Evolutionary conservation across 2,888 invertebrate species (phyloP).

Genomic region (Conomelus anceps): DNA sequence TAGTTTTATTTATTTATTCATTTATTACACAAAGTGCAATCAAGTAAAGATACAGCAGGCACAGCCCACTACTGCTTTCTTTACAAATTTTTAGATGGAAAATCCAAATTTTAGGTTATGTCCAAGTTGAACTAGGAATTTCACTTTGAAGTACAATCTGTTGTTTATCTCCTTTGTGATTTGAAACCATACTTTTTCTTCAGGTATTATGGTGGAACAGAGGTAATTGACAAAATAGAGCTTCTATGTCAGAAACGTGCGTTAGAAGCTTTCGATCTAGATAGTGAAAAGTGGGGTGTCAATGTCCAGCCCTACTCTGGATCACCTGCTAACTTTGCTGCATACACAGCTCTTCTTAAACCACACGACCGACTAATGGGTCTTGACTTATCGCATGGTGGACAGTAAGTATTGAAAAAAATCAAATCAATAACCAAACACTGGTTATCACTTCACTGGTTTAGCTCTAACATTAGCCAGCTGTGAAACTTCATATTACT

Average conservation of each 20-base stretch:
- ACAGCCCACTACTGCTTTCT: too few species aligned
- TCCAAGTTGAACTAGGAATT: too few species aligned
- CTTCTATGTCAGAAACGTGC: conserved; percentile 77
- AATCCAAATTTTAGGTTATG: too few species aligned
- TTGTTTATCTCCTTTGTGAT: not conserved
- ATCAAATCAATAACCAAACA: too few species aligned
- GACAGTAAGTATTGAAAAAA: conserved; percentile 58
- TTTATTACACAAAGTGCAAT: too few species aligned
- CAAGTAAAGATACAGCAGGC: too few species aligned
- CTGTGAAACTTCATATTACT: too few species aligned
- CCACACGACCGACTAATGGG: conserved; percentile 93
- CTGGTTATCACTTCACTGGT: too few species aligned
- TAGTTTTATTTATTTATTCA: too few species aligned
- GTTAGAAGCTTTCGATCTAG: conserved; percentile 70
- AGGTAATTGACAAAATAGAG: conserved; percentile 89
- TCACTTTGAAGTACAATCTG: too few species aligned
- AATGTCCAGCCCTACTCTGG: conserved; percentile 96
- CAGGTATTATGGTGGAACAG: conserved; percentile 95
- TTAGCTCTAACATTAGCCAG: too few species aligned
- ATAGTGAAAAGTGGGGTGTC: conserved; percentile 85
- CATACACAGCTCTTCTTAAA: conserved; percentile 80
- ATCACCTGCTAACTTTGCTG: conserved; percentile 93
- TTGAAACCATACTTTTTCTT: conserved; percentile 28
- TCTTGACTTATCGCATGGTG: conserved; percentile 90
- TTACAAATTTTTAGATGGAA: too few species aligned